Conservation (phyloP, 2,888 invertebrate species). For the Torymus tubicola region DNA sequence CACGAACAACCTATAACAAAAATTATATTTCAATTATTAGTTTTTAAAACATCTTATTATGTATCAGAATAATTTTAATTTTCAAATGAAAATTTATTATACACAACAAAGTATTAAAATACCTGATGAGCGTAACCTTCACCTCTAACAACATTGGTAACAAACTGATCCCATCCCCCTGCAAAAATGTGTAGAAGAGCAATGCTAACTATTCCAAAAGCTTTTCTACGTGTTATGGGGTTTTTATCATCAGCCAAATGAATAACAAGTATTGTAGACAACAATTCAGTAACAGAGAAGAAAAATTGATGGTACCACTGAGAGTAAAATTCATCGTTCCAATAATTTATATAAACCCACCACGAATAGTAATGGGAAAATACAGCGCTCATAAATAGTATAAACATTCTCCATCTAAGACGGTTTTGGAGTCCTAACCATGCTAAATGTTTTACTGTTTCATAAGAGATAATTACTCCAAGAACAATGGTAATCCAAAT, state of each 20-base stretch:
- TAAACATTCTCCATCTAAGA: slow-evolving; percentile 80
- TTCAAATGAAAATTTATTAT: not conserved
- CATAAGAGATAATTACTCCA: slow-evolving; percentile 80
- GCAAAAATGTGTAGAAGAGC: slow-evolving; percentile 81
- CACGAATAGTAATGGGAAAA: slow-evolving; percentile 85
- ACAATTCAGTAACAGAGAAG: slow-evolving; percentile 80
- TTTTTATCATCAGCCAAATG: slow-evolving; percentile 79
- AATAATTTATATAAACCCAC: slow-evolving; percentile 85
- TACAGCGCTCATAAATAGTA: slow-evolving; percentile 81
- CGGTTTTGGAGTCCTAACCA: slow-evolving; percentile 78
- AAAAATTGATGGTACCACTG: slow-evolving; percentile 85
- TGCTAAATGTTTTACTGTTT: slow-evolving; percentile 80
- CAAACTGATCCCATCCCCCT: slow-evolving; percentile 83
- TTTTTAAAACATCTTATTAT: not conserved
- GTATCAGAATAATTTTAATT: not conserved
- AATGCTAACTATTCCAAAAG: slow-evolving; percentile 80
- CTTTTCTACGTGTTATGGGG: slow-evolving; percentile 78
- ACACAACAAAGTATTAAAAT: slow-evolving; percentile 40
- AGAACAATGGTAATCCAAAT: slow-evolving; percentile 82
- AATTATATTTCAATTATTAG: not conserved
- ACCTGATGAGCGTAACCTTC: slow-evolving; percentile 84
- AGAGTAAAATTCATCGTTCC: slow-evolving; percentile 84
- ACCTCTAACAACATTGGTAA: slow-evolving; percentile 81
- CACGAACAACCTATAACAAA: slow-evolving; percentile 78
- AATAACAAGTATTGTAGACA: slow-evolving; percentile 80